Conservation (phyloP, 1,140 invertebrate species). For the Cotesia vestalis region DNA sequence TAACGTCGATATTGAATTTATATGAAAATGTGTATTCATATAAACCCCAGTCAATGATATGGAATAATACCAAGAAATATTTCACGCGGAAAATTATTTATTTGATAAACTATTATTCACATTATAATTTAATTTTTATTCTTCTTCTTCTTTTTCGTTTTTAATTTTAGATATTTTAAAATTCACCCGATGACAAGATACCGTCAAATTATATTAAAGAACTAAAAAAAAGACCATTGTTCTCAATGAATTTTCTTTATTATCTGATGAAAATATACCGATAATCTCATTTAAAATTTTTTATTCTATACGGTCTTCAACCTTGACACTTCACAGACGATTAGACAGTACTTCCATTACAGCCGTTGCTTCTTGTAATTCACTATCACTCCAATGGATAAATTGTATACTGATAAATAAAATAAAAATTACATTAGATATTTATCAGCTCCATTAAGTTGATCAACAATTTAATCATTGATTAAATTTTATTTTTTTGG, state of each 20-base stretch:
- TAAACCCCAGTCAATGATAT: background rate
- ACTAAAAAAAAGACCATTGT: background rate
- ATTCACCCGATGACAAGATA: too few relatives aligned
- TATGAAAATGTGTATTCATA: background rate
- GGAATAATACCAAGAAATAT: constrained; percentile 1
- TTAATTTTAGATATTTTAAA: too few relatives aligned
- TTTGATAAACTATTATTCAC: too few relatives aligned
- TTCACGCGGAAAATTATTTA: background rate
- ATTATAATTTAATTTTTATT: too few relatives aligned
- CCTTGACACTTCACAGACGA: constrained; percentile 40
- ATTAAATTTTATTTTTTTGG: too few relatives aligned
- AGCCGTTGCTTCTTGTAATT: constrained; percentile 23
- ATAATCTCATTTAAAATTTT: constrained; percentile 35
- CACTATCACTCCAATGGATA: background rate
- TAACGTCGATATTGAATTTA: constrained; percentile 6
- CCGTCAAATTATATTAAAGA: background rate
- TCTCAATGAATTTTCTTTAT: constrained; percentile 22
- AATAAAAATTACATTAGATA: too few relatives aligned
- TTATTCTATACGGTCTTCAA: constrained; percentile 35
- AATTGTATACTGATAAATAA: background rate
- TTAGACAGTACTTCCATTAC: constrained; percentile 36
- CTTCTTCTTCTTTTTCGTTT: too few relatives aligned
- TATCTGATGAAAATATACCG: background rate
- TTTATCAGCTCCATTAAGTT: too few relatives aligned
- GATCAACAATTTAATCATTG: too few relatives aligned